Evolutionary conservation across 1,140 invertebrate species (phyloP).

Genomic region (Spodoptera frugiperda): DNA sequence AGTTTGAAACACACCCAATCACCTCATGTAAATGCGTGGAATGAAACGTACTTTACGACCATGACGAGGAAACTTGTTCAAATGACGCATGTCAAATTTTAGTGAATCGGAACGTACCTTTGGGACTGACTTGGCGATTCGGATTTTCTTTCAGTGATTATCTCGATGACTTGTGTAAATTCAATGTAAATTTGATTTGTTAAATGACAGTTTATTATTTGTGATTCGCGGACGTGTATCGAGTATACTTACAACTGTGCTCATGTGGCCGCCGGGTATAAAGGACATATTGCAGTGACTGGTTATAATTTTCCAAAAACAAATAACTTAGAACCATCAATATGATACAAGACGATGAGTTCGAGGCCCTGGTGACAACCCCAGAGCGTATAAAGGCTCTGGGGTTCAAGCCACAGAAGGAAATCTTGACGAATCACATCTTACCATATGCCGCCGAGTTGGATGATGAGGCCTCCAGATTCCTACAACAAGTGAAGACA

Average conservation of each 20-base stretch:
- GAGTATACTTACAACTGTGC: slow-evolving; percentile 48
- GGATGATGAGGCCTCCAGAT: slow-evolving; percentile 88
- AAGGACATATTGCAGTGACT: slow-evolving; percentile 55
- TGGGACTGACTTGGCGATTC: slow-evolving; percentile 47
- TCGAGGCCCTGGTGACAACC: slow-evolving; percentile 65
- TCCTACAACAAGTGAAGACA: slow-evolving; percentile 89
- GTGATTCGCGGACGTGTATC: slow-evolving; percentile 51
- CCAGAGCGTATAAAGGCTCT: slow-evolving; percentile 69
- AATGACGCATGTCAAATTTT: slow-evolving; percentile 53
- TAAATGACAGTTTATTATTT: slow-evolving; percentile 56
- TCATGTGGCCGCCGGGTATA: slow-evolving; percentile 57
- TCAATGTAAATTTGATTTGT: slow-evolving; percentile 73
- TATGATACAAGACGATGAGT: slow-evolving; percentile 80
- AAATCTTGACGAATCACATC: slow-evolving; percentile 89
- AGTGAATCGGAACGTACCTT: slow-evolving; percentile 69
- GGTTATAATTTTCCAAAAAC: slow-evolving; percentile 48
- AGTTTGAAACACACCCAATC: slow-evolving; percentile 16
- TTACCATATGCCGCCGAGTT: slow-evolving; percentile 89
- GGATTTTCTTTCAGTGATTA: slow-evolving; percentile 58
- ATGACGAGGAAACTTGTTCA: neutral
- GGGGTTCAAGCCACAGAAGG: slow-evolving; percentile 87
- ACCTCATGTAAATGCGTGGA: slow-evolving; percentile 1
- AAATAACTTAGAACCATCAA: slow-evolving; percentile 57
- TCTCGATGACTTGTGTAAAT: slow-evolving; percentile 80
- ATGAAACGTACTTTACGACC: slow-evolving; percentile 10